Percentiles rank a stretch among this genome's conserved stretches.
Evolutionary conservation across 1,140 invertebrate genomes (phyloP).

Genomic region (Lutraria rhynchaena): DNA sequence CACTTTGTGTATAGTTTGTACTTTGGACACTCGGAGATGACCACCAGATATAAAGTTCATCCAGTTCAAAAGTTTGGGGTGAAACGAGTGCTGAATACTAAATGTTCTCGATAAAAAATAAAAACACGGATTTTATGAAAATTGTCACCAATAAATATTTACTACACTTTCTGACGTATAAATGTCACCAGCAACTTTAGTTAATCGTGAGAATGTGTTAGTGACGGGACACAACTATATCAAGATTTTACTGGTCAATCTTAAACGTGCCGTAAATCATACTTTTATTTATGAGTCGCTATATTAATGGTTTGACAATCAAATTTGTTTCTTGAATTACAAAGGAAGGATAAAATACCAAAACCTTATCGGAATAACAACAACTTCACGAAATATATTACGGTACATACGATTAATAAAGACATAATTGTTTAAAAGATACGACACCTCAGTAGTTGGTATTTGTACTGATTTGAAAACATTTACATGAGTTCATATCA

Average conservation of each 20-base stretch:
- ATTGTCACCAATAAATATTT: slow-evolving; percentile 38
- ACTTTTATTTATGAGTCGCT: too few relatives aligned
- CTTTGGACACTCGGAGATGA: neutral
- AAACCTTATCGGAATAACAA: too few relatives aligned
- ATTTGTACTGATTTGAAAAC: too few relatives aligned
- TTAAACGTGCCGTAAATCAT: too few relatives aligned
- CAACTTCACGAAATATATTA: too few relatives aligned
- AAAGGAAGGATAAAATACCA: too few relatives aligned
- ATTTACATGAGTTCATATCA: too few relatives aligned
- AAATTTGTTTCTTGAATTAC: too few relatives aligned
- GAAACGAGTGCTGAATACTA: slow-evolving; percentile 25
- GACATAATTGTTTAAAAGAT: too few relatives aligned
- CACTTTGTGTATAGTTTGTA: neutral
- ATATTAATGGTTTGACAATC: too few relatives aligned
- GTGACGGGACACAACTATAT: slow-evolving; percentile 1
- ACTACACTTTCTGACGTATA: slow-evolving; percentile 38
- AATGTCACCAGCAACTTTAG: slow-evolving; percentile 17
- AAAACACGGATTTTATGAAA: slow-evolving; percentile 39
- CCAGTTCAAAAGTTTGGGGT: slow-evolving; percentile 13
- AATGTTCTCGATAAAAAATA: slow-evolving; percentile 19
- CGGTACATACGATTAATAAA: too few relatives aligned
- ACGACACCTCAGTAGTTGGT: too few relatives aligned
- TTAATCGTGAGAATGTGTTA: slow-evolving; percentile 19
- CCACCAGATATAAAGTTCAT: neutral
- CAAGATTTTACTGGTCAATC: slow-evolving; percentile 5